These are phyloP conservation scores for Linnaemya vulpina DNA, from an alignment of 2,888 invertebrate genomes.

Conservation along the genomic window DNA sequence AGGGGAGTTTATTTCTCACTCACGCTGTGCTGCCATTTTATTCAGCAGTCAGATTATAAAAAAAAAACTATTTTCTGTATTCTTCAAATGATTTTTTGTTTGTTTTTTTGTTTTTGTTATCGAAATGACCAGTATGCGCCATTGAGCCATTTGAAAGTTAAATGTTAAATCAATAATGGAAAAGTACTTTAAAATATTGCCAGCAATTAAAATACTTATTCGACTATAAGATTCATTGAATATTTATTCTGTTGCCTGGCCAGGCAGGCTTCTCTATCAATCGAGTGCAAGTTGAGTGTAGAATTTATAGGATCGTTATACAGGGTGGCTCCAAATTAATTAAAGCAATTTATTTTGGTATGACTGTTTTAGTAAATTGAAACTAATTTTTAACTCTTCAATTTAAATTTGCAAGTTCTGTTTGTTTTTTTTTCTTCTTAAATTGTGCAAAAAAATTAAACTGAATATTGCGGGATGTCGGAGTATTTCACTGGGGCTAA, in stretches of 20 bases:
- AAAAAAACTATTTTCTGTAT: slow-evolving; percentile 8
- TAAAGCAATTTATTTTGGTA: too few relatives aligned
- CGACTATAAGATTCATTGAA: background rate
- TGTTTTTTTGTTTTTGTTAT: slow-evolving; percentile 24
- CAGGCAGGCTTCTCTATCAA: background rate
- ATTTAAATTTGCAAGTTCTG: too few relatives aligned
- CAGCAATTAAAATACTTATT: slow-evolving; percentile 20
- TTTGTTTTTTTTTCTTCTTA: too few relatives aligned
- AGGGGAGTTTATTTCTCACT: slow-evolving; percentile 4
- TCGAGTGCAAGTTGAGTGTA: background rate
- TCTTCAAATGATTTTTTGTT: background rate
- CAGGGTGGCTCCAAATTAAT: too few relatives aligned
- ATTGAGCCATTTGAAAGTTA: slow-evolving; percentile 44
- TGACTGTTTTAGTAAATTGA: too few relatives aligned
- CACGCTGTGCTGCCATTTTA: background rate
- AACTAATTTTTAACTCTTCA: too few relatives aligned
- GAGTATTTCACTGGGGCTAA: too few relatives aligned
- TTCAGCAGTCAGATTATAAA: slow-evolving; percentile 1
- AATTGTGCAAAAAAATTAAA: too few relatives aligned
- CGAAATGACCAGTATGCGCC: slow-evolving; percentile 14
- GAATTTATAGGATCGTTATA: background rate
- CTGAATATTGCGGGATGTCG: too few relatives aligned
- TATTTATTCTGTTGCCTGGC: background rate
- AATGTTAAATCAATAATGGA: slow-evolving; percentile 48
- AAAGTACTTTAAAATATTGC: slow-evolving; percentile 25